Evolutionary conservation across 2,888 invertebrate genomes (phyloP).

Genomic region (Eilema griseolum): DNA sequence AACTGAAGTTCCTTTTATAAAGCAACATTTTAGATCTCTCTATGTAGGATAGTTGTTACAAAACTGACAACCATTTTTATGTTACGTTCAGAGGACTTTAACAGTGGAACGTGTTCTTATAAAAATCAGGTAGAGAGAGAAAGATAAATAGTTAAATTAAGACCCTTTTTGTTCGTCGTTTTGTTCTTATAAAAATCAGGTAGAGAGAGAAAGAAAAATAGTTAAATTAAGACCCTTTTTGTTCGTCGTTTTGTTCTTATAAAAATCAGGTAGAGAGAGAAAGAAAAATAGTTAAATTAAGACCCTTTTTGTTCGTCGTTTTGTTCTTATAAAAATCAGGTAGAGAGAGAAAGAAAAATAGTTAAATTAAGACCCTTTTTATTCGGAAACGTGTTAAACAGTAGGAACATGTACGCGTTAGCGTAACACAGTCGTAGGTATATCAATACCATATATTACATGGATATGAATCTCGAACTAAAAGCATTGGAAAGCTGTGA

Average conservation of each 20-base stretch:
- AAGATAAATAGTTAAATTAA: background rate
- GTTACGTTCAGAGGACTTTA: slow-evolving; percentile 16
- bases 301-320: slow-evolving; percentile 2
- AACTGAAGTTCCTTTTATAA: slow-evolving; percentile 22
- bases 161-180: slow-evolving; percentile 2
- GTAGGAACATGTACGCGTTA: slow-evolving; percentile 32
- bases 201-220: background rate
- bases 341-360: background rate
- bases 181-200: slow-evolving; percentile 24
- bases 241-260: slow-evolving; percentile 20
- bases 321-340: too few species aligned
- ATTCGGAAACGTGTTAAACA: slow-evolving; percentile 37
- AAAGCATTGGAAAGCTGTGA: slow-evolving; percentile 56
- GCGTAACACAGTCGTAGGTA: slow-evolving; percentile 28
- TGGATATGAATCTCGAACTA: slow-evolving; percentile 44
- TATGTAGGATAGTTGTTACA: slow-evolving; percentile 16
- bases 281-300: background rate
- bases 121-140: slow-evolving; percentile 17
- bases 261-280: slow-evolving; percentile 14
- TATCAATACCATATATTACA: slow-evolving; percentile 45
- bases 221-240: background rate
- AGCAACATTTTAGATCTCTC: slow-evolving; percentile 25
- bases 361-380: background rate
- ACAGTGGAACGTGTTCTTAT: slow-evolving; percentile 28
- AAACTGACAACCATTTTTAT: slow-evolving; percentile 4